phyloP scores from a whole-genome alignment of 2,113 vertebrate genomes.

The Otolemur garnettii region DNA sequence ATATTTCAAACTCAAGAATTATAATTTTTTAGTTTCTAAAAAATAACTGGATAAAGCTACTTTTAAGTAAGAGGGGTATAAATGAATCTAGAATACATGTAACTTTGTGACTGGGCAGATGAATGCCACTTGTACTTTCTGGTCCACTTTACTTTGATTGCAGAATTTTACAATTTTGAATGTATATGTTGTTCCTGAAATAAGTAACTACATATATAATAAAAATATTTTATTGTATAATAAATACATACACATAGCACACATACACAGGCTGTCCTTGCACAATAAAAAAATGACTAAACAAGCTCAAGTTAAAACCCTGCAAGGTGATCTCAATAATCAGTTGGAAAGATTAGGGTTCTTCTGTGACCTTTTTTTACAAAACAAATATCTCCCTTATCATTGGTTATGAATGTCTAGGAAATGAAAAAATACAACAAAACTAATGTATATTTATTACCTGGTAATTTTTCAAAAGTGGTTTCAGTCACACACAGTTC shows the following conservation, averaged over 20 bases:
- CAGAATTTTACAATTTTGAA: not conserved
- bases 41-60: not conserved
- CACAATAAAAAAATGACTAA: not conserved
- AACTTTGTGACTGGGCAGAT: not conserved
- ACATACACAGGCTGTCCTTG: not conserved
- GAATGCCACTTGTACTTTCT: not conserved
- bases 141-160: not conserved
- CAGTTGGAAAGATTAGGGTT: not conserved
- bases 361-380: not conserved
- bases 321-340: not conserved
- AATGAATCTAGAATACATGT: slow-evolving; percentile 16
- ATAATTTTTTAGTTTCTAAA: not conserved
- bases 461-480: not conserved
- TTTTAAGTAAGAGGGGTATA: not conserved
- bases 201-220: not conserved
- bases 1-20: not conserved
- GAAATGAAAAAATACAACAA: not conserved
- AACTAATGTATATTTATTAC: not conserved
- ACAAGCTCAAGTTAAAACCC: not conserved
- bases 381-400: not conserved
- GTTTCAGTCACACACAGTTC: not conserved
- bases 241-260: not conserved
- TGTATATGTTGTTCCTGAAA: not conserved
- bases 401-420: not conserved
- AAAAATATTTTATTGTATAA: not conserved